Base-by-base conservation (phyloP, 1,140 invertebrate genomes). In the Temnothorax curvispinosus region DNA sequence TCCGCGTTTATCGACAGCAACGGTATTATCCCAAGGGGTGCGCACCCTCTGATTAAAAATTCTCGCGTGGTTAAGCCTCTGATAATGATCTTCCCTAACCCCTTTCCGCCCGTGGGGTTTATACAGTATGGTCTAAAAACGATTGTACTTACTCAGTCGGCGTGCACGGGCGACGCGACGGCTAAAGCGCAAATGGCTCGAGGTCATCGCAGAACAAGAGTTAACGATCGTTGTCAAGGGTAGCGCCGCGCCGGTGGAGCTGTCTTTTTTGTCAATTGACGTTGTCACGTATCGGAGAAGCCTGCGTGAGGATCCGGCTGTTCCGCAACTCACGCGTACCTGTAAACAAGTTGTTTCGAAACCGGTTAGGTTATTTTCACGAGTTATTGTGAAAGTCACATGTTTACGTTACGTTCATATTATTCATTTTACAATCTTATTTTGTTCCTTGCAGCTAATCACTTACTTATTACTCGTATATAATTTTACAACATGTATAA, bases 11-110 rank as follows among this genome's bases (percentile, higher is more conserved):
- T 89, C 88, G 85, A 86, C 82, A 81, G 85, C 88, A 89, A 88
- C 89, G 92, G 93, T 93, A 94, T 94, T 94, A 95, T 90, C 92
- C 93, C 85, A 91, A 95, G 94, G 95, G 95, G 93, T 94, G 94
- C 94, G 94, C 94, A 94, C 95, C 95, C 95, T 95, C 95, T 95
- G 95, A 95, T 95, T 95, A 95, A 95, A 95, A 95, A 95, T 95
- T 95, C 94, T 95, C 95, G 95, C 95, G 95, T 95, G 95, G 95
- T 95, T 95, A 95, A 95, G 94, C 94, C 94, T 94, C 94, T 93
- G 95, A 95, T 95, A 95, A 95, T 95, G 95, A 95, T 95, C 95
- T 95, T 94, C 93, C 88, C 94, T 93, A 93, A 94, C 92, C 94
- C 93, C 89, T 91, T 93, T 93, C 90, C 88, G 89, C 90, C 89